Evolutionary conservation across 35 echinoderm and acorn worm species (phyloP).

Genomic region (Amphiura filiformis): DNA sequence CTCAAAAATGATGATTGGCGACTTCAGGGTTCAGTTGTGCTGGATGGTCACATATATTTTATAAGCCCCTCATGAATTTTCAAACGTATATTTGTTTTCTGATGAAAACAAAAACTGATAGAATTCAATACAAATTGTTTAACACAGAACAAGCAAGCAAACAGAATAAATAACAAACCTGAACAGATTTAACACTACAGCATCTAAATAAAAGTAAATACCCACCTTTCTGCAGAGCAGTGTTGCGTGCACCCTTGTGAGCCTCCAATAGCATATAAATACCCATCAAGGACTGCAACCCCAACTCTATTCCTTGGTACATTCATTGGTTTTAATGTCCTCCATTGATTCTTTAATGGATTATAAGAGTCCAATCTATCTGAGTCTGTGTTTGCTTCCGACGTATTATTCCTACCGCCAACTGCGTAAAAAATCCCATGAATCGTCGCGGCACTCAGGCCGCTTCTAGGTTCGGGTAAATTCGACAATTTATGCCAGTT

Average conservation of each 20-base stretch:
- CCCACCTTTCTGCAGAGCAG: slow-evolving; percentile 88
- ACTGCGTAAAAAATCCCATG: slow-evolving; percentile 91
- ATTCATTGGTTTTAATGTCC: slow-evolving; percentile 70
- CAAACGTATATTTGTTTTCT: no score
- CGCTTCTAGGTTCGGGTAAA: slow-evolving; percentile 85
- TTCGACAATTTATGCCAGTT: slow-evolving; percentile 64
- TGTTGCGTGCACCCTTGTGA: slow-evolving; percentile 89
- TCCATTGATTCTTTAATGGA: slow-evolving; percentile 89
- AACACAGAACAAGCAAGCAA: no score
- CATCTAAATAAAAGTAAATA: no score
- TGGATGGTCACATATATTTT: no score
- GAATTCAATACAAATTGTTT: no score
- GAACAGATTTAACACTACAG: no score
- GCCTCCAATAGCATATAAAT: slow-evolving; percentile 87
- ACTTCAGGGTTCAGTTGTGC: no score
- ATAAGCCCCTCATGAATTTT: no score
- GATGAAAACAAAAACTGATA: no score
- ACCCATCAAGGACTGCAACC: slow-evolving; percentile 82
- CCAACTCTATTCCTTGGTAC: slow-evolving; percentile 82
- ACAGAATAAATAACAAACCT: no score
- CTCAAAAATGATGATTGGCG: no score
- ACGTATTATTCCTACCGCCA: slow-evolving; percentile 89
- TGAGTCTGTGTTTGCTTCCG: slow-evolving; percentile 93
- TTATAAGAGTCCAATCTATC: slow-evolving; percentile 85
- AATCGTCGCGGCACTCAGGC: slow-evolving; percentile 89